Base-by-base conservation (phyloP, 2,888 invertebrate genomes). In the Neuroscelio doddi region DNA sequence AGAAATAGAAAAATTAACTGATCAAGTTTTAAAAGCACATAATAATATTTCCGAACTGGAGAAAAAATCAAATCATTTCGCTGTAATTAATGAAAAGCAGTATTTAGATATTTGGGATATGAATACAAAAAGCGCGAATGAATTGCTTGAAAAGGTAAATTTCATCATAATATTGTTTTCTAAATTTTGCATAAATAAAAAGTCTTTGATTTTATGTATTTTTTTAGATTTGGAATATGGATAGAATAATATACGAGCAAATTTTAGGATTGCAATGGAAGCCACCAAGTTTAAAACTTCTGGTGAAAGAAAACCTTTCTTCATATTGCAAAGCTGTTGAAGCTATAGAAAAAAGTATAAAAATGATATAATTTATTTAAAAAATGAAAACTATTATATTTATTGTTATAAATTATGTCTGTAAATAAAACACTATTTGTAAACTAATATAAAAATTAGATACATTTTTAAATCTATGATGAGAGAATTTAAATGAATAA, bases 11-110 rank as follows among this genome's bases (percentile, higher is more conserved):
- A 90, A 89, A 75, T 86, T 94, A 0, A 89, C 89, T 0, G 86
- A 88, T 0, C 93, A 95, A 75, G 90, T 93, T 1, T 84, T 87
- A 1, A 90, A 90, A 72, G 81, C 92, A 38, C 90, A 92, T 76
- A 87, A 88, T 65, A 88, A 87, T 58, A 91, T 93, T 83, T 84
- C 87, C 1, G 91, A 92, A 12, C 85, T 93, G 45, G 90, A 93
- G 76, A 86, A 86, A n/a, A 93, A 93, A 77, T 89, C 91, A 0
- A 85, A 88, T 62, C 89, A 89, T 72, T 91, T 93, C 72, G 87
- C 91, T 0, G 83, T 77, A 21, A 80, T 85, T 1, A 92, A 92
- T 77, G 88, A 92, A 72, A 88, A 87, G 58, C 91, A 90, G 76
- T 92, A 87, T 69, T 83, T 82, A 64, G 81, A 86, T 38, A 85